Percentiles rank a stretch among this genome's conserved stretches.
Conservation (phyloP, 2,888 invertebrate species). For the Caenorhabditis plicata region DNA sequence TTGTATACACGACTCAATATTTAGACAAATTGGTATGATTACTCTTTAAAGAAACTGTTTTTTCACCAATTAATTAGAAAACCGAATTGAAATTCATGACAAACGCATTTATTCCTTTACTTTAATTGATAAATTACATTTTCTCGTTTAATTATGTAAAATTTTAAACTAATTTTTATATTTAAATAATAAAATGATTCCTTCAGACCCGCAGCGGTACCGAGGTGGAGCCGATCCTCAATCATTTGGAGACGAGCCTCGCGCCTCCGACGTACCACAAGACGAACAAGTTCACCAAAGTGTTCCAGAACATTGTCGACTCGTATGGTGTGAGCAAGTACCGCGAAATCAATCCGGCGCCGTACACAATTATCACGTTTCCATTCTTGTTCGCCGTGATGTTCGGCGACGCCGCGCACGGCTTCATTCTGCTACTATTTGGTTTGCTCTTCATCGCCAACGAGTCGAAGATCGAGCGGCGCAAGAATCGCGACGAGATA, state of each 20-base stretch:
- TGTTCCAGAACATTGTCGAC: conserved; percentile 91
- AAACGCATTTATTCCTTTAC: too few relatives aligned
- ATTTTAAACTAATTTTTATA: background rate
- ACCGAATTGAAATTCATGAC: too few relatives aligned
- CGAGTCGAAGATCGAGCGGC: conserved; percentile 87
- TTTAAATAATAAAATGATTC: background rate
- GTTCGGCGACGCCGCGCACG: conserved; percentile 96
- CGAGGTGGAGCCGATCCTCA: conserved; percentile 90
- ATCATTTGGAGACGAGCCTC: conserved; percentile 84
- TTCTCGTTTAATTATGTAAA: background rate
- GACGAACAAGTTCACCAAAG: conserved; percentile 91
- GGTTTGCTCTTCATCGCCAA: conserved; percentile 84
- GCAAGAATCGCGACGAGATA: conserved; percentile 59
- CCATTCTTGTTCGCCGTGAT: conserved; percentile 96
- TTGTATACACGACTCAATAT: too few relatives aligned
- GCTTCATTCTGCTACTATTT: conserved; percentile 77
- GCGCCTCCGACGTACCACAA: conserved; percentile 93
- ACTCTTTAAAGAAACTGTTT: too few relatives aligned
- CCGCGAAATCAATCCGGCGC: conserved; percentile 94
- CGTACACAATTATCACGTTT: conserved; percentile 94
- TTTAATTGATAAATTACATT: too few relatives aligned
- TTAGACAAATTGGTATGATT: too few relatives aligned
- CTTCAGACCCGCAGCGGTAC: conserved; percentile 79
- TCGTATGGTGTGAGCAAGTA: conserved; percentile 94
- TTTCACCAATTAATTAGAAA: too few relatives aligned